Evolutionary conservation across 2,797 vertebrate species (phyloP).

Genomic region (Lutjanus argentimaculatus): DNA sequence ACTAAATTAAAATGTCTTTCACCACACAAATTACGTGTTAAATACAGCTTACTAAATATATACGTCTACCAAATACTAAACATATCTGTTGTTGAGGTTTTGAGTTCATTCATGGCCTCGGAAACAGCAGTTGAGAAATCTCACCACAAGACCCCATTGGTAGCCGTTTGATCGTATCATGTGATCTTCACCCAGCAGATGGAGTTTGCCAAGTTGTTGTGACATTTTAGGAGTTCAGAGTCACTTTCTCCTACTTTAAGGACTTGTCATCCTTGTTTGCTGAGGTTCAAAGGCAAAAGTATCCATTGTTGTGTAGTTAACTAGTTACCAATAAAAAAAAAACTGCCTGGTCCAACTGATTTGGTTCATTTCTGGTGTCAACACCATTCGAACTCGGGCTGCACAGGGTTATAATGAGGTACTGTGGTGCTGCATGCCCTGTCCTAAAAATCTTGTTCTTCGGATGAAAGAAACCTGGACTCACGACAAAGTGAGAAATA

Average conservation of each 20-base stretch:
- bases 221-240: too few species aligned
- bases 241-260: too few species aligned
- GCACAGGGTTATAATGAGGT: too few species aligned
- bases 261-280: not conserved
- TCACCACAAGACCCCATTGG: slow-evolving; percentile 3
- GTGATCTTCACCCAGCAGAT: slow-evolving; percentile 9
- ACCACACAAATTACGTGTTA: not conserved
- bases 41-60: not conserved
- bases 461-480: too few species aligned
- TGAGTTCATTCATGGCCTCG: not conserved
- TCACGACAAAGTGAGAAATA: too few species aligned
- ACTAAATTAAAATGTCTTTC: not conserved
- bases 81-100: not conserved
- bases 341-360: too few species aligned
- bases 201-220: not conserved
- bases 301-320: not conserved
- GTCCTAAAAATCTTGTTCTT: too few species aligned
- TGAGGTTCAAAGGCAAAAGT: not conserved
- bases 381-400: too few species aligned
- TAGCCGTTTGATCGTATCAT: not conserved
- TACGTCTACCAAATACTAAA: slow-evolving; percentile 1
- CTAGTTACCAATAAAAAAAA: too few species aligned
- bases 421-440: too few species aligned
- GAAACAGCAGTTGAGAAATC: slow-evolving; percentile 2
- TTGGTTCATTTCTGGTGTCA: too few species aligned